These are phyloP conservation scores for Clostera curtula DNA, from an alignment of 2,888 invertebrate genomes.

Conservation along the genomic window DNA sequence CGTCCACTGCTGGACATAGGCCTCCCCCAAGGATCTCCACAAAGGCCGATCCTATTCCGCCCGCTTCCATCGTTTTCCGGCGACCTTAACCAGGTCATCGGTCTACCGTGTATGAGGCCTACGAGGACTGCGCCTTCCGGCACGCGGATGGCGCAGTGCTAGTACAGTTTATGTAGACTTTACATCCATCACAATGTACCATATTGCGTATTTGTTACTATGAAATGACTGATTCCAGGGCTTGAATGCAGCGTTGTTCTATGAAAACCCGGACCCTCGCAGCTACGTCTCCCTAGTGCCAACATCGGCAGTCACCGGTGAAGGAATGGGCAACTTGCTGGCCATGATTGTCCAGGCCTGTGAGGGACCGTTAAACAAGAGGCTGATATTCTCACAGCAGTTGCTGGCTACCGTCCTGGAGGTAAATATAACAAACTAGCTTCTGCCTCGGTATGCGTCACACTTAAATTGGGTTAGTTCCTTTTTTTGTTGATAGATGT, in stretches of 20 bases:
- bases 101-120: too few species aligned
- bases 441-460: too few species aligned
- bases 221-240: constrained; percentile 68
- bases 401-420: constrained; percentile 90
- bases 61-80: too few species aligned
- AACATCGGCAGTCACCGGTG: constrained; percentile 97
- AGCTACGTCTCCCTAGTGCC: constrained; percentile 97
- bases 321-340: constrained; percentile 98
- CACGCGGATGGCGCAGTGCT: too few species aligned
- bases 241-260: constrained; percentile 95
- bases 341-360: constrained; percentile 94
- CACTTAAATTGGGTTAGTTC: too few species aligned
- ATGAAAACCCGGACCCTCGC: constrained; percentile 95
- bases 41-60: too few species aligned
- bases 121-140: too few species aligned
- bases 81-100: too few species aligned
- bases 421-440: constrained; percentile 31
- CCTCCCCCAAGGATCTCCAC: too few species aligned
- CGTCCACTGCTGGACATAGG: too few species aligned
- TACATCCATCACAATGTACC: not conserved
- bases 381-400: constrained; percentile 94
- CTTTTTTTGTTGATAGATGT: too few species aligned
- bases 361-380: constrained; percentile 90
- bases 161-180: not conserved
- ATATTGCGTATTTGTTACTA: not conserved